A percentile compares a stretch with the other conserved stretches of the same genome.
Conservation (phyloP, 2,113 vertebrate genomes). For the Melanerpes aurifrons region DNA sequence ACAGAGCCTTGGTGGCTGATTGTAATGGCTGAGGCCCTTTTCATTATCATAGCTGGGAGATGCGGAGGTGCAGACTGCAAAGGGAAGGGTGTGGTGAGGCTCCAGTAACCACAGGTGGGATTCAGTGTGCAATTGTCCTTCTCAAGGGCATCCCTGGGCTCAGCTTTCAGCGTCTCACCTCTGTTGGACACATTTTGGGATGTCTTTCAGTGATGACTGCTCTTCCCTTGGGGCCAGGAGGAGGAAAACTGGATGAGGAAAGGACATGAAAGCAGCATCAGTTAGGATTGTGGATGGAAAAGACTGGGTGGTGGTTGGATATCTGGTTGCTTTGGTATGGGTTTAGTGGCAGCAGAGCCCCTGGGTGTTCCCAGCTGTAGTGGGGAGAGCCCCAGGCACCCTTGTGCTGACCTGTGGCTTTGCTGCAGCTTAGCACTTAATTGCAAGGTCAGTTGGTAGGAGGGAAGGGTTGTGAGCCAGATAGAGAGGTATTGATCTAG, state of each 20-base stretch:
- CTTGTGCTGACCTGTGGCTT: not conserved
- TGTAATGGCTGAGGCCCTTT: not conserved
- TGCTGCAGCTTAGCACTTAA: not conserved
- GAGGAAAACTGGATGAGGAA: not conserved
- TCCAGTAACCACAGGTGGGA: not conserved
- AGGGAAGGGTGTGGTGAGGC: not conserved
- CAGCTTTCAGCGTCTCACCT: not conserved
- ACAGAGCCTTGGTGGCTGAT: not conserved
- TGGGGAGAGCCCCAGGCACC: not conserved
- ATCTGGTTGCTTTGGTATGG: not conserved
- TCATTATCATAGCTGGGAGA: not conserved
- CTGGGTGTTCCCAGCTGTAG: fast-evolving
- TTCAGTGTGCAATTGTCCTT: not conserved
- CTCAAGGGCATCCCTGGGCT: not conserved
- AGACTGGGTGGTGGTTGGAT: fast-evolving
- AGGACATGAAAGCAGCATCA: fast-evolving
- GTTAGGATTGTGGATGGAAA: not conserved
- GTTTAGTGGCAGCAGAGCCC: not conserved
- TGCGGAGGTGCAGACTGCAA: not conserved
- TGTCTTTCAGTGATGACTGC: not conserved
- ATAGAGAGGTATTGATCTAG: not conserved
- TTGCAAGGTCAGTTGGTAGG: not conserved
- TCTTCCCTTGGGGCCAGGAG: not conserved
- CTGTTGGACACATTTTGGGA: fast-evolving
- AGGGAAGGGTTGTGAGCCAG: not conserved